Conservation (phyloP, 1,140 invertebrate genomes). For the Eueides isabella region DNA sequence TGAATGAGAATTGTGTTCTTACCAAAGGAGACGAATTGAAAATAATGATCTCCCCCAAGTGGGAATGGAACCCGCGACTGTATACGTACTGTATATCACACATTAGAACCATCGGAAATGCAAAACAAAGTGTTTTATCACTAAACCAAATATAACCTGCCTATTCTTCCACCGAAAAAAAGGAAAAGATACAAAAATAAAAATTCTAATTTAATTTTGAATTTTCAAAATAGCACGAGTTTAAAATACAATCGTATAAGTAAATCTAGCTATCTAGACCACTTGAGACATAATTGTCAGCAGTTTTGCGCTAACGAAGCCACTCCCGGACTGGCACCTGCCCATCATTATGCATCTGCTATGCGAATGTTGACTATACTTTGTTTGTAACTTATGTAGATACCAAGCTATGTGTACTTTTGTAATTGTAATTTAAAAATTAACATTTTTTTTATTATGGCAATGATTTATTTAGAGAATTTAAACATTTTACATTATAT, state of each 20-base stretch:
- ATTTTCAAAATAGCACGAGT: not conserved
- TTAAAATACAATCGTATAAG: not conserved
- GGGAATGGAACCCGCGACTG: too few relatives aligned
- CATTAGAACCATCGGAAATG: too few relatives aligned
- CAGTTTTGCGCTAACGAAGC: conserved; percentile 61
- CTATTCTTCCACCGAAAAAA: not conserved
- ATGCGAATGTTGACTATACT: conserved; percentile 3
- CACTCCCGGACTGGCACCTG: conserved; percentile 65
- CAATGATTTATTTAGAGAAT: too few relatives aligned
- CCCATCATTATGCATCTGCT: conserved; percentile 48
- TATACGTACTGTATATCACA: too few relatives aligned
- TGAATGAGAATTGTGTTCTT: too few relatives aligned
- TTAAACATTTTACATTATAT: too few relatives aligned
- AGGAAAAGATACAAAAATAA: not conserved
- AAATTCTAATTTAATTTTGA: not conserved
- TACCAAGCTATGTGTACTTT: too few relatives aligned
- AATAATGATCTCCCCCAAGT: too few relatives aligned
- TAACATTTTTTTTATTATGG: too few relatives aligned
- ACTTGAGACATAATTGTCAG: conserved; percentile 40
- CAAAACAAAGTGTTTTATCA: not conserved
- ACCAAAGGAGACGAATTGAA: too few relatives aligned
- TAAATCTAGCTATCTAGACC: conserved; percentile 18
- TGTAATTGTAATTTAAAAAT: too few relatives aligned
- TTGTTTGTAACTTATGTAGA: not conserved
- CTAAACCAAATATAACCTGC: not conserved